Evolutionary conservation across 2,797 vertebrate species (phyloP).

Genomic region (Poeciliopsis presidionis): DNA sequence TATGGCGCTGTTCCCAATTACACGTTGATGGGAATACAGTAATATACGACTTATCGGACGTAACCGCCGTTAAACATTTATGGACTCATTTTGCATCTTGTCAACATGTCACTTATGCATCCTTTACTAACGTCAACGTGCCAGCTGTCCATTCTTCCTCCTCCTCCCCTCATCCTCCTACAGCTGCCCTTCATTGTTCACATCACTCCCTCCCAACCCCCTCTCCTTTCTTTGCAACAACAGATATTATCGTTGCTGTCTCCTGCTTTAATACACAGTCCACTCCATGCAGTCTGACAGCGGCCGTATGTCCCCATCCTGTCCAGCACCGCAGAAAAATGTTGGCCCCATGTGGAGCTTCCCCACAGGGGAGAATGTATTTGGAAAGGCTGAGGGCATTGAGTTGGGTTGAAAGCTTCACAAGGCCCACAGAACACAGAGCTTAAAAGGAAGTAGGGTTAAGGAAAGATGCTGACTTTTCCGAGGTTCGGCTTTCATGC

Average conservation of each 20-base stretch:
- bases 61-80: constrained; percentile 48
- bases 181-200: constrained; percentile 27
- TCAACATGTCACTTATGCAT: constrained; percentile 69
- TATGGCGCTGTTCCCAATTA: constrained; percentile 56
- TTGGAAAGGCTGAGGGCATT: constrained; percentile 38
- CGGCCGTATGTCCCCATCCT: constrained; percentile 38
- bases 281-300: constrained; percentile 40
- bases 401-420: constrained; percentile 24
- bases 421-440: constrained; percentile 27
- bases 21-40: constrained; percentile 64
- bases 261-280: constrained; percentile 40
- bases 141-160: constrained; percentile 49
- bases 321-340: constrained; percentile 41
- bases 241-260: constrained; percentile 33
- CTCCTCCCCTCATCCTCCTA: constrained; percentile 18
- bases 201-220: constrained; percentile 10
- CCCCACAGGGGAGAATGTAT: constrained; percentile 44
- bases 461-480: neutral
- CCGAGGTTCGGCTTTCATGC: neutral
- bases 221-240: constrained; percentile 37
- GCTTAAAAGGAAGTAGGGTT: constrained; percentile 9
- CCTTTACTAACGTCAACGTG: constrained; percentile 62
- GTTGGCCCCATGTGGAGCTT: constrained; percentile 59
- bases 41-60: constrained; percentile 51
- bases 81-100: constrained; percentile 51